Base-by-base conservation (phyloP, 2,797 vertebrate species). In the Smutsia gigantea region DNA sequence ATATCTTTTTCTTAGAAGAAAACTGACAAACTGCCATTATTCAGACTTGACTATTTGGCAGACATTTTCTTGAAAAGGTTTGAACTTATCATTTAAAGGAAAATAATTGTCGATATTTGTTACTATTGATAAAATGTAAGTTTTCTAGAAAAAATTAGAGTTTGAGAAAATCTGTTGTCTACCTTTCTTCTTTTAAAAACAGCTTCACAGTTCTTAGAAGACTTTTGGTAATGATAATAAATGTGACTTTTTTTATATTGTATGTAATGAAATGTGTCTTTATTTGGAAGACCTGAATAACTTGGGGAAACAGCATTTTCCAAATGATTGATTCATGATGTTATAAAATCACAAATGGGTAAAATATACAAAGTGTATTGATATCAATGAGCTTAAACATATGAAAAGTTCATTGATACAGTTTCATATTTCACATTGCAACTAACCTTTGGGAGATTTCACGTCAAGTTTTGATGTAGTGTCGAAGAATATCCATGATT, bases 221-320 rank as follows among this genome's bases (percentile, higher is more conserved):
- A 61, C 27, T 75, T 74, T 17, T 82, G 82, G 25, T 69, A 17
- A 59, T 59, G 57, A 31, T 82, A 81, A 64, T 81, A 55, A 53
- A 39, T 82, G 19, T 55, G 25, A 39, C n/a, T 66, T 53, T 51
- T 92, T 72, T 68, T 3, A 63, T 68, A 3, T 4, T 69, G 27
- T 63, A 53, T 79, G 31, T 84, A 34, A 72, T 72, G 37, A 74
- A 84, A 53, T 71, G 19, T 89, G 37, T 59, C 63, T 79, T 1
- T 69, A 78, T 25, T 77, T 93, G 75, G 25, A 95, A 81, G 7
- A 69, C 21, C 29, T 88, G 10, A 37, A 21, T 75, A 75, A 86
- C 14, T 75, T 29, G 66, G 29, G 61, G 42, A 96, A 88, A 57
- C 14, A 94, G 31, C 37, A 34, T 95, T 95, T 97, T 72, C n/a